Conservation (phyloP, 2,113 vertebrate species). For the Petrocephalus microphthalmus region DNA sequence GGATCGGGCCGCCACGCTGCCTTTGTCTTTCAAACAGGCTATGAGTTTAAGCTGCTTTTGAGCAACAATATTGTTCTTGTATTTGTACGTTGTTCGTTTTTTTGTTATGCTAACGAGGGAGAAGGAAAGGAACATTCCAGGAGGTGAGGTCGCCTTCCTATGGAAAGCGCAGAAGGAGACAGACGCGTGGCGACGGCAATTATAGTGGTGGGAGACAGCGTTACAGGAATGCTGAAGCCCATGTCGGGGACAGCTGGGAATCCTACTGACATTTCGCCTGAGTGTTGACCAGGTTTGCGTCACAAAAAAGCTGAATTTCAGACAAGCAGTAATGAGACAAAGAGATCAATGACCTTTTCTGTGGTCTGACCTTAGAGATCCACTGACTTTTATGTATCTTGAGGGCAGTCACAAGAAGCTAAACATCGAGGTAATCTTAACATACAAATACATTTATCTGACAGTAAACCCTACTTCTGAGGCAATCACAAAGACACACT, state of each 20-base stretch:
- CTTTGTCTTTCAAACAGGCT: conserved; percentile 24
- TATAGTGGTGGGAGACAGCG: too few species aligned
- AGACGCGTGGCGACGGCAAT: not conserved
- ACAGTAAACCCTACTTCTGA: not conserved
- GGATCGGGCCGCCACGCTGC: conserved; percentile 65
- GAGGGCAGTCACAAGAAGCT: not conserved
- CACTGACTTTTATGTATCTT: not conserved
- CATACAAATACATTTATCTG: not conserved
- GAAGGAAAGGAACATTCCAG: not conserved
- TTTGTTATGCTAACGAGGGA: not conserved
- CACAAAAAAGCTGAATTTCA: not conserved
- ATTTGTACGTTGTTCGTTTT: not conserved
- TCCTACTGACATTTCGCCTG: not conserved
- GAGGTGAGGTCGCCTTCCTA: not conserved
- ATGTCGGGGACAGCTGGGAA: too few species aligned
- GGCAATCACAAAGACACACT: not conserved
- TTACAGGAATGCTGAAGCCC: too few species aligned
- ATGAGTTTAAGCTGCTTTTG: not conserved
- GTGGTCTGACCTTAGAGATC: not conserved
- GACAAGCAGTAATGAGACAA: not conserved
- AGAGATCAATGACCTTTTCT: not conserved
- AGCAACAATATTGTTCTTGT: not conserved
- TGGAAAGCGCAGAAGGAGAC: not conserved
- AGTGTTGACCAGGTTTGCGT: not conserved
- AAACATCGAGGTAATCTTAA: not conserved